These are phyloP conservation scores for Salpingus planirostris DNA, from an alignment of 2,888 invertebrate genomes.

Conservation along the genomic window DNA sequence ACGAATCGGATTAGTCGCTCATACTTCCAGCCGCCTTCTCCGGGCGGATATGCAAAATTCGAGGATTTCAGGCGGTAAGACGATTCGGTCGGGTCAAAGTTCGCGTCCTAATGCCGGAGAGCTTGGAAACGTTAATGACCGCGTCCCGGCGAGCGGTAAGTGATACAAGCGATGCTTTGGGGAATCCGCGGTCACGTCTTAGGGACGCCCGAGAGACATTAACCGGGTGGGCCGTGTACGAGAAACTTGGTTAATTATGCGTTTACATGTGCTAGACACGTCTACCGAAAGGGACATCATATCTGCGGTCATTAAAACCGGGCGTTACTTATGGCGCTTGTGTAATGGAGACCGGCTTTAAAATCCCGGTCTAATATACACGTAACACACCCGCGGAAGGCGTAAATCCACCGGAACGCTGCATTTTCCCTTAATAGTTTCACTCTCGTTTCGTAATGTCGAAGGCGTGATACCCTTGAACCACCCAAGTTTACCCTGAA, in stretches of 20 bases:
- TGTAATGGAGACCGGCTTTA: constrained; percentile 1
- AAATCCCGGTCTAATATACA: constrained; percentile 2
- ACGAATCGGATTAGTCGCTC: constrained; percentile 2
- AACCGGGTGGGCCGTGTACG: constrained; percentile 26
- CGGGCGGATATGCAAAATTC: constrained; percentile 9
- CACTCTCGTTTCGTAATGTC: too few relatives aligned
- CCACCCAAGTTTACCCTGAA: too few relatives aligned
- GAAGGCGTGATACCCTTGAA: too few relatives aligned
- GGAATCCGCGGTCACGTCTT: constrained; percentile 37
- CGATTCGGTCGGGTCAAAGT: constrained; percentile 15
- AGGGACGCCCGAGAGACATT: constrained; percentile 31
- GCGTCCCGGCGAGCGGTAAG: constrained; percentile 32
- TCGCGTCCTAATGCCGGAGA: constrained; percentile 18
- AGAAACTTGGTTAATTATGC: constrained; percentile 37
- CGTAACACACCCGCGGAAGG: too few relatives aligned
- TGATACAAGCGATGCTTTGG: constrained; percentile 39
- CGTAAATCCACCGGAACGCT: too few relatives aligned
- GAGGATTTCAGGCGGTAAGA: background rate
- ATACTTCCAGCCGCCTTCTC: background rate
- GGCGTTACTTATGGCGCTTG: constrained; percentile 8
- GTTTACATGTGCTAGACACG: constrained; percentile 30
- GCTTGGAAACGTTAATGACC: constrained; percentile 20
- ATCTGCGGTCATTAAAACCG: constrained; percentile 16
- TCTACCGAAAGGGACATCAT: constrained; percentile 18
- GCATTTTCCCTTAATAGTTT: too few relatives aligned